Percentiles rank a stretch among this genome's conserved stretches.
Conservation (phyloP, 2,113 vertebrate species). For the Laticauda laticaudata region DNA sequence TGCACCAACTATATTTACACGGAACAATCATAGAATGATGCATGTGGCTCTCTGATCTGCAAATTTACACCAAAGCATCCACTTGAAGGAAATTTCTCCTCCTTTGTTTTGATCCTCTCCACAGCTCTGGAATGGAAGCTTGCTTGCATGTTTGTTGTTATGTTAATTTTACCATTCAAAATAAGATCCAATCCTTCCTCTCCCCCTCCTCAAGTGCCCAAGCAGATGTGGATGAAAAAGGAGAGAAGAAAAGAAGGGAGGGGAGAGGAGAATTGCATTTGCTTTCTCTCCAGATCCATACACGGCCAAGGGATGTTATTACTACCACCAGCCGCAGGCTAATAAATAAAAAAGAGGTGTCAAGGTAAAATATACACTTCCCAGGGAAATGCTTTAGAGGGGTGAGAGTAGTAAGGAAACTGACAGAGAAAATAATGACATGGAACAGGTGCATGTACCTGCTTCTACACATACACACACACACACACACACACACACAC, state of each 20-base stretch:
- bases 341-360: constrained; percentile 34
- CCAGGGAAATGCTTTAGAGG: not conserved
- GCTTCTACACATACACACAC: no score
- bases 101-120: not conserved
- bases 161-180: not conserved
- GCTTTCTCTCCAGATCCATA: constrained; percentile 11
- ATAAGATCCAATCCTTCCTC: not conserved
- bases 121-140: not conserved
- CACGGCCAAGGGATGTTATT: constrained; percentile 25
- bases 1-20: not conserved
- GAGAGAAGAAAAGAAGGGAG: not conserved
- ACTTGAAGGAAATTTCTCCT: not conserved
- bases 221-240: not conserved
- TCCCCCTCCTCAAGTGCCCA: not conserved
- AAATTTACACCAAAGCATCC: not conserved
- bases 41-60: not conserved
- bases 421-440: constrained; percentile 27
- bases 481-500: no score
- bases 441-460: not conserved
- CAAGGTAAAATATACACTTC: constrained; percentile 17
- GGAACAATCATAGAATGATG: not conserved
- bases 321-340: constrained; percentile 32
- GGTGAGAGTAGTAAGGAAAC: not conserved
- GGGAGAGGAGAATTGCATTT: not conserved
- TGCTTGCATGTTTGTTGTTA: not conserved